Evolutionary conservation across 1,140 invertebrate genomes (phyloP).

Genomic region (Thaumatotibia leucotreta): DNA sequence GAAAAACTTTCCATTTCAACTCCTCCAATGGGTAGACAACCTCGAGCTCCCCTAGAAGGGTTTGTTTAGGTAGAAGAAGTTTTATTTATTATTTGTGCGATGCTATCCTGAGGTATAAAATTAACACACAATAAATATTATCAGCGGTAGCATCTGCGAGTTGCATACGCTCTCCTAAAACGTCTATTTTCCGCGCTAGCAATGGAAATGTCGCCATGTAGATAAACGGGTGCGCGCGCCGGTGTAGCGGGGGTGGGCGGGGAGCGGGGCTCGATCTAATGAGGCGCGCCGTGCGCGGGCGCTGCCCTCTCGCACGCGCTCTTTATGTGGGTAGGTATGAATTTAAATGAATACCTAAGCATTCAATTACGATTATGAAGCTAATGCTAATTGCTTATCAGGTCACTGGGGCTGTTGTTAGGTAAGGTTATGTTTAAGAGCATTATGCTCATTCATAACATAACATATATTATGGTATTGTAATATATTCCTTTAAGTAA

Average conservation of each 20-base stretch:
- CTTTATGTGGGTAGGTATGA: constrained; percentile 55
- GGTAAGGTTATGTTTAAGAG: background rate
- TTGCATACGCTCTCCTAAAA: constrained; percentile 46
- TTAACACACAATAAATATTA: constrained; percentile 69
- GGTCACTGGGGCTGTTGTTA: background rate
- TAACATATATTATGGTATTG: background rate
- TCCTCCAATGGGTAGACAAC: background rate
- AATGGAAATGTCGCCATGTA: constrained; percentile 59
- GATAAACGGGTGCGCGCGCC: constrained; percentile 55
- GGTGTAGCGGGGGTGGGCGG: constrained; percentile 18
- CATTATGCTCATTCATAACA: background rate
- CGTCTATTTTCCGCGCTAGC: constrained; percentile 51
- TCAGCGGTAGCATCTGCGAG: constrained; percentile 40
- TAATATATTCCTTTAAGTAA: background rate
- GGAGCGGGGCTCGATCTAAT: constrained; percentile 44
- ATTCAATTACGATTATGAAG: constrained; percentile 41
- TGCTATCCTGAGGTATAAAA: constrained; percentile 38
- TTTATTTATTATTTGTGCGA: background rate
- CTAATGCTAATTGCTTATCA: background rate
- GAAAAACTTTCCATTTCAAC: background rate
- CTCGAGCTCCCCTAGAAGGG: background rate
- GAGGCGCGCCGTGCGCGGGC: constrained; percentile 51
- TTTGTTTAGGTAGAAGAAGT: background rate
- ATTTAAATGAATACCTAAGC: constrained; percentile 55
- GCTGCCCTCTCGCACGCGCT: constrained; percentile 50